A percentile compares a stretch with the other conserved stretches of the same genome.
These are phyloP conservation scores for Halcyon badia DNA, from an alignment of 2,797 vertebrate species.

Conservation along the genomic window DNA sequence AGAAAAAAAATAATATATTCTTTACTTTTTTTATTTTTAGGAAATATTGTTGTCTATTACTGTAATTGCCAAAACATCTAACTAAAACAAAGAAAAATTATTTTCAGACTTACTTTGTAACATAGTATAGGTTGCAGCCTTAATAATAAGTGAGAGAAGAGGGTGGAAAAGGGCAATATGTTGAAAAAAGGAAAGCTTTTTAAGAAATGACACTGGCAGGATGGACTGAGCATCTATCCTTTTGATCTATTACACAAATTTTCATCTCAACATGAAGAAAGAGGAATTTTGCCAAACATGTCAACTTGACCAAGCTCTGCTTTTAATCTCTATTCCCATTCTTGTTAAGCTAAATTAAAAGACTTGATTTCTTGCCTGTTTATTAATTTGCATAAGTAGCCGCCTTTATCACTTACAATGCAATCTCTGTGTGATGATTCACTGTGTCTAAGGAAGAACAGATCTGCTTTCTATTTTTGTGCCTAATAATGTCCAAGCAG, in stretches of 20 bases:
- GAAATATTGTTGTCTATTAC: neutral
- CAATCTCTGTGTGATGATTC: neutral
- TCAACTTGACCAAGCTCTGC: neutral
- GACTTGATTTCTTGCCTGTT: neutral
- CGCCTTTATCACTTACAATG: slow-evolving; percentile 8
- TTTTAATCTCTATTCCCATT: neutral
- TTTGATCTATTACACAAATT: neutral
- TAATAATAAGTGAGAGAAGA: neutral
- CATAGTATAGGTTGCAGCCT: neutral
- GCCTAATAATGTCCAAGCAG: slow-evolving; percentile 5
- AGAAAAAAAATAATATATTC: neutral
- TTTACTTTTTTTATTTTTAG: neutral
- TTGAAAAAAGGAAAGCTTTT: neutral
- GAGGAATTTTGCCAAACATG: neutral
- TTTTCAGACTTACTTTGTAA: neutral
- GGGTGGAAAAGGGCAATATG: neutral
- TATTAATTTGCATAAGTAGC: slow-evolving; percentile 35
- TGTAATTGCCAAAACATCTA: neutral
- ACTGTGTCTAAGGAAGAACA: neutral
- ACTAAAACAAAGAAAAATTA: neutral
- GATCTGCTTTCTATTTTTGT: neutral
- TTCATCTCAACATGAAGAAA: neutral
- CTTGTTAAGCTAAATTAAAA: slow-evolving; percentile 29
- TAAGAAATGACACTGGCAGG: neutral
- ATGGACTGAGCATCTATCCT: neutral